Percentiles rank a stretch among this genome's conserved stretches.
These are phyloP conservation scores for Leptopilina clavipes DNA, from an alignment of 1,140 invertebrate genomes.

Conservation along the genomic window DNA sequence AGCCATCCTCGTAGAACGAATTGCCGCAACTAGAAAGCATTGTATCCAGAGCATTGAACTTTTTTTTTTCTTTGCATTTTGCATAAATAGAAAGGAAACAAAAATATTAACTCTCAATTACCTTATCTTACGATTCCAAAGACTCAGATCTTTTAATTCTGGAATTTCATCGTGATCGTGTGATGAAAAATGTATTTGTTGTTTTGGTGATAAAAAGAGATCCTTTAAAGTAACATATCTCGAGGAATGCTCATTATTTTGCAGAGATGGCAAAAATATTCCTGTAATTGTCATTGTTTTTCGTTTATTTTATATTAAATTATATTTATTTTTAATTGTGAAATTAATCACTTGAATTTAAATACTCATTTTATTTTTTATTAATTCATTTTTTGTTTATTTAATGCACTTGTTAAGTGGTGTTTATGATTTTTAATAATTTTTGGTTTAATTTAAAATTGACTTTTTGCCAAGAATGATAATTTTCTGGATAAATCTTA, in stretches of 20 bases:
- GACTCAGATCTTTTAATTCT: conserved; percentile 12
- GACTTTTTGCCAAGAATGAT: conserved; percentile 35
- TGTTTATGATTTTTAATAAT: conserved; percentile 5
- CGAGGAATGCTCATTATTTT: conserved; percentile 51
- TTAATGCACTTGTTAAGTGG: background rate
- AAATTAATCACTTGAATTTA: background rate
- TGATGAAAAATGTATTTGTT: background rate
- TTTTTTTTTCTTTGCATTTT: background rate
- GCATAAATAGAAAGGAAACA: conserved; percentile 2
- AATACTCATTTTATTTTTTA: too few relatives aligned
- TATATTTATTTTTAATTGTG: background rate
- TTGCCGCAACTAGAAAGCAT: conserved; percentile 23
- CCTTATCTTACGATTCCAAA: conserved; percentile 42
- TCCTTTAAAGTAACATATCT: conserved; percentile 65
- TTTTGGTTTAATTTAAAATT: conserved; percentile 1
- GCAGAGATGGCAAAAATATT: conserved; percentile 9
- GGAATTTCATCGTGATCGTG: background rate
- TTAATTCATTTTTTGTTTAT: background rate
- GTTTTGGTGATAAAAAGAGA: conserved; percentile 56
- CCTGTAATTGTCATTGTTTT: background rate
- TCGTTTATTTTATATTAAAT: conserved; percentile 8
- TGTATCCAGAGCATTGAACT: conserved; percentile 10
- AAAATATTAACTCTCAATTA: conserved; percentile 14
- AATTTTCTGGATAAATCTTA: conserved; percentile 14
- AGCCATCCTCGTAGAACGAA: background rate